Percentiles rank a stretch among this genome's conserved stretches.
Evolutionary conservation across 2,888 invertebrate species (phyloP).

Genomic region (Leptinotarsa haldemani): DNA sequence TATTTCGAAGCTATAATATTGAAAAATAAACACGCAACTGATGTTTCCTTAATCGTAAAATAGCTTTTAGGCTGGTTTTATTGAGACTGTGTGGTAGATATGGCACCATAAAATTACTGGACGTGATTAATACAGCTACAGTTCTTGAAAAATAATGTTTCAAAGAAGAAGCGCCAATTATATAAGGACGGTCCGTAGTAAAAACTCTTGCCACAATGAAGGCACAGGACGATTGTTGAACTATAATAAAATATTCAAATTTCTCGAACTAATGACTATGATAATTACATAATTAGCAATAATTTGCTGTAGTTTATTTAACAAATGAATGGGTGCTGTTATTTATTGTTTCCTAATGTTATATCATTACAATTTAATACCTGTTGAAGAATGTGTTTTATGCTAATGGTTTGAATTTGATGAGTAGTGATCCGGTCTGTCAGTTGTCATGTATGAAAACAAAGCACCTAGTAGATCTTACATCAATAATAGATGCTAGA

Average conservation of each 20-base stretch:
- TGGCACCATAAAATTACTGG: slow-evolving; percentile 9
- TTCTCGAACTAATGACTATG: slow-evolving; percentile 26
- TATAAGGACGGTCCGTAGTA: slow-evolving; percentile 8
- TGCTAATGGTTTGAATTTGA: slow-evolving; percentile 19
- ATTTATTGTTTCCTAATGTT: slow-evolving; percentile 37
- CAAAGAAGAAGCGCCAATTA: slow-evolving; percentile 7
- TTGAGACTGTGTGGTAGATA: not conserved
- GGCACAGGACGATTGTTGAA: not conserved
- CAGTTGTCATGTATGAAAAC: not conserved
- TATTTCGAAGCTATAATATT: not conserved
- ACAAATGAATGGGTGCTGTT: slow-evolving; percentile 29
- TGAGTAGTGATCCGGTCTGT: not conserved
- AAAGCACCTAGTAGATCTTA: too few species aligned
- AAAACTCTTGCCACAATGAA: slow-evolving; percentile 5
- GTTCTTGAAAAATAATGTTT: not conserved
- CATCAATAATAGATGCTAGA: too few species aligned
- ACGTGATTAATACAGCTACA: not conserved
- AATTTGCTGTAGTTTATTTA: slow-evolving; percentile 36
- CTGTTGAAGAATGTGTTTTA: slow-evolving; percentile 12
- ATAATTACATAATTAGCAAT: slow-evolving; percentile 35
- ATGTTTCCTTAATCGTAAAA: not conserved
- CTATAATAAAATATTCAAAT: slow-evolving; percentile 36
- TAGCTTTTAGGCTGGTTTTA: not conserved
- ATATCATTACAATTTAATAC: slow-evolving; percentile 15
- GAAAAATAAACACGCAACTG: not conserved